Evolutionary conservation across 1,140 invertebrate genomes (phyloP).

Genomic region (Nomia melanderi): DNA sequence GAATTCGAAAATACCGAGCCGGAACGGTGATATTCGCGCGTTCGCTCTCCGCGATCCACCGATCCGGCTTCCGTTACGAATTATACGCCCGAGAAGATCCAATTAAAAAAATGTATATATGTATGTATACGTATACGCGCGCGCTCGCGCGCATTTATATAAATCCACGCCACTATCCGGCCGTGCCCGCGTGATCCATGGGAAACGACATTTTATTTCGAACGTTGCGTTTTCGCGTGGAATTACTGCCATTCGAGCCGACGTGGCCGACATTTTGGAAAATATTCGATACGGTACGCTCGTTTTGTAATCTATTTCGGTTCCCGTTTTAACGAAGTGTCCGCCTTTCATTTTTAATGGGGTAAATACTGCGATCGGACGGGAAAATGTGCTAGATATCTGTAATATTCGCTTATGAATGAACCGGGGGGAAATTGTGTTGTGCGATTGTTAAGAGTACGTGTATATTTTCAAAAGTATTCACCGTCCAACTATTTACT

Average conservation of each 20-base stretch:
- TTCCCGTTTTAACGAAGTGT: too few species aligned
- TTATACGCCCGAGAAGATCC: constrained; percentile 19
- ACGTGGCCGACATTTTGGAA: constrained; percentile 7
- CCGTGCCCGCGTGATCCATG: neutral
- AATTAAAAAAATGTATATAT: constrained; percentile 32
- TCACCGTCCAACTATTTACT: too few species aligned
- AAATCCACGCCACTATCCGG: neutral
- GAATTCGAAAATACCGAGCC: neutral
- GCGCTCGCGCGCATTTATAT: too few species aligned
- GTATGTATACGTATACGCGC: too few species aligned
- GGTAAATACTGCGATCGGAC: too few species aligned
- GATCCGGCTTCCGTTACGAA: neutral
- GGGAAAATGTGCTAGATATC: too few species aligned
- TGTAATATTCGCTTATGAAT: too few species aligned
- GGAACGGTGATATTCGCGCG: neutral
- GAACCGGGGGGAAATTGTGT: too few species aligned
- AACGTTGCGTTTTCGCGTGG: neutral
- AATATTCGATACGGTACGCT: neutral
- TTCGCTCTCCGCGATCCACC: neutral
- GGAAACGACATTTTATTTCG: constrained; percentile 6
- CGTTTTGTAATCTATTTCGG: too few species aligned
- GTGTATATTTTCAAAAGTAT: too few species aligned
- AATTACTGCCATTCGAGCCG: constrained; percentile 13
- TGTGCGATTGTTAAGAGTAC: too few species aligned
- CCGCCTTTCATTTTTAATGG: too few species aligned